phyloP scores from a whole-genome alignment of 2,888 invertebrate genomes.

The Sturmia bella region DNA sequence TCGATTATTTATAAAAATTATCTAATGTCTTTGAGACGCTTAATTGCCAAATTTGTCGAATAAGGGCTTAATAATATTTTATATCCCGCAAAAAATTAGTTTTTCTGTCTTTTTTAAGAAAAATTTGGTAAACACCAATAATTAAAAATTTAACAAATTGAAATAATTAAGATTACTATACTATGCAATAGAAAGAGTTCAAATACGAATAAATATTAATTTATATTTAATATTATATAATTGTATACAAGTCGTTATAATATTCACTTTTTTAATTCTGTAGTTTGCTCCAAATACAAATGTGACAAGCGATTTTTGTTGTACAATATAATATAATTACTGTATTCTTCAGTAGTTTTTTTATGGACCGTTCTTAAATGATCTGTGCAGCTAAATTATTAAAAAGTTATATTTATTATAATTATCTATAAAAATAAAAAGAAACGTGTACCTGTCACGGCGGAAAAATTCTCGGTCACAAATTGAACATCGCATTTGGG shows the following conservation, averaged over 20 bases:
- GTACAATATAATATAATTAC: conserved; percentile 41
- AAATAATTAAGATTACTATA: too few species aligned
- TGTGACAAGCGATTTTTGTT: conserved; percentile 50
- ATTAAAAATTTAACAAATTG: too few species aligned
- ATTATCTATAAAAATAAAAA: background rate
- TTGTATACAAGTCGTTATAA: background rate
- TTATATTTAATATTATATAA: background rate
- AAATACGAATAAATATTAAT: too few species aligned
- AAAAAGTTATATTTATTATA: background rate
- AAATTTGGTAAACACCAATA: too few species aligned
- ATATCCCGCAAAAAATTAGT: too few species aligned
- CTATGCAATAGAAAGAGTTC: too few species aligned
- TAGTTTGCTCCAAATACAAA: conserved; percentile 48
- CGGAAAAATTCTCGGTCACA: conserved; percentile 56
- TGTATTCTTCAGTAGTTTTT: conserved; percentile 36
- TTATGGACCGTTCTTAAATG: conserved; percentile 47
- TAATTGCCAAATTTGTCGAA: too few species aligned
- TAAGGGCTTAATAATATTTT: too few species aligned
- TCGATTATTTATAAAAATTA: too few species aligned
- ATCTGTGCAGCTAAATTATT: conserved; percentile 28
- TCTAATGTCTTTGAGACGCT: too few species aligned
- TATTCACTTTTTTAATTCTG: conserved; percentile 21
- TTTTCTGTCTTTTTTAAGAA: too few species aligned
- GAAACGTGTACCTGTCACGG: conserved; percentile 31
- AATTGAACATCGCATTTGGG: conserved; percentile 54